Conservation (phyloP, 1,140 invertebrate species). For the Pentalonia nigronervosa region DNA sequence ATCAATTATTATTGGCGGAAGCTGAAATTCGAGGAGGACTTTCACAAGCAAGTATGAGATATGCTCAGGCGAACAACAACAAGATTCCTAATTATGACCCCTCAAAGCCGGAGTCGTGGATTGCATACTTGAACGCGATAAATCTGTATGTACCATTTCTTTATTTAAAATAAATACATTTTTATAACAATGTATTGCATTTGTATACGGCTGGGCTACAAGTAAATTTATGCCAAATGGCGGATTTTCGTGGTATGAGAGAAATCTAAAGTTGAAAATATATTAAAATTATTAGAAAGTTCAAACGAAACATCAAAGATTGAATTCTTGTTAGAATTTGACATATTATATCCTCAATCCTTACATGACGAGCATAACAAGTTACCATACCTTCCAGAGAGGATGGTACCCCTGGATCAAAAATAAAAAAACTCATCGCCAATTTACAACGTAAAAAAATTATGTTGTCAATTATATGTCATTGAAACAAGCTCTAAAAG, state of each 20-base stretch:
- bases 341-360: conserved; percentile 60
- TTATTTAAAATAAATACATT: background rate
- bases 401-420: background rate
- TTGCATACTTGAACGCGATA: background rate
- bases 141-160: background rate
- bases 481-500: conserved; percentile 65
- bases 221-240: background rate
- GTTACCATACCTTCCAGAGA: conserved; percentile 64
- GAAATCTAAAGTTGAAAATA: background rate
- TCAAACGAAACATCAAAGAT: background rate
- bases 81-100: background rate
- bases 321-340: conserved; percentile 62
- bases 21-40: background rate
- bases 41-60: background rate
- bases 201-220: background rate
- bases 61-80: background rate
- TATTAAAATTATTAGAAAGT: no score
- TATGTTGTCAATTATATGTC: conserved; percentile 62
- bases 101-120: no score
- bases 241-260: background rate
- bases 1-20: background rate
- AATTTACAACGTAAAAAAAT: conserved; percentile 62
- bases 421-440: conserved; percentile 63
- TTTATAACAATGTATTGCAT: no score
- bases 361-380: conserved; percentile 64